Conservation (phyloP, 2,888 invertebrate species). For the Malthinus seriepunctatus region DNA sequence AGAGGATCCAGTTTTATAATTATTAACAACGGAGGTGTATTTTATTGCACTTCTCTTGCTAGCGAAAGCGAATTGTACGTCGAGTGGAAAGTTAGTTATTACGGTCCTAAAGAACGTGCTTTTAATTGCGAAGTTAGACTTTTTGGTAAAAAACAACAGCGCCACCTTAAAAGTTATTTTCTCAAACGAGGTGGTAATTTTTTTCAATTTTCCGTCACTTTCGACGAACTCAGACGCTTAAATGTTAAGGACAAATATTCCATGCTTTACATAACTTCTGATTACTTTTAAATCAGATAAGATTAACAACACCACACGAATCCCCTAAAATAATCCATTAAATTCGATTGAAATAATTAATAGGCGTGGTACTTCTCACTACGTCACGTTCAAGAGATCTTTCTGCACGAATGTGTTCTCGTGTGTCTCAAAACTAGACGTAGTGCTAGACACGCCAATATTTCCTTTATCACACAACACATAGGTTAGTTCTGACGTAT, state of each 20-base stretch:
- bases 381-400: no score
- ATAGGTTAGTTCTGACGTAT: no score
- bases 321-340: no score
- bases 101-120: slow-evolving; percentile 22
- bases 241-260: slow-evolving; percentile 25
- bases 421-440: no score
- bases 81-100: slow-evolving; percentile 26
- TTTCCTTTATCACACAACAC: no score
- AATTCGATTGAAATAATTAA: no score
- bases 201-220: slow-evolving; percentile 11
- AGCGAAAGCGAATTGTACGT: slow-evolving; percentile 16
- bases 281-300: neutral
- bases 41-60: slow-evolving; percentile 21
- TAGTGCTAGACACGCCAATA: no score
- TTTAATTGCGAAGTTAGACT: slow-evolving; percentile 25
- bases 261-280: slow-evolving; percentile 8
- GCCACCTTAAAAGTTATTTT: slow-evolving; percentile 16
- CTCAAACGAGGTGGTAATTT: slow-evolving; percentile 18
- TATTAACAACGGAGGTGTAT: slow-evolving; percentile 18
- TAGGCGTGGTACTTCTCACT: no score
- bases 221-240: slow-evolving; percentile 15
- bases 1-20: slow-evolving; percentile 24
- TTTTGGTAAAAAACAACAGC: slow-evolving; percentile 16
- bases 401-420: no score
- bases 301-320: no score